Percentiles rank a stretch among this genome's conserved stretches.
These are phyloP conservation scores for Halcyon malimbica DNA, from an alignment of 2,113 vertebrate species.

Conservation along the genomic window DNA sequence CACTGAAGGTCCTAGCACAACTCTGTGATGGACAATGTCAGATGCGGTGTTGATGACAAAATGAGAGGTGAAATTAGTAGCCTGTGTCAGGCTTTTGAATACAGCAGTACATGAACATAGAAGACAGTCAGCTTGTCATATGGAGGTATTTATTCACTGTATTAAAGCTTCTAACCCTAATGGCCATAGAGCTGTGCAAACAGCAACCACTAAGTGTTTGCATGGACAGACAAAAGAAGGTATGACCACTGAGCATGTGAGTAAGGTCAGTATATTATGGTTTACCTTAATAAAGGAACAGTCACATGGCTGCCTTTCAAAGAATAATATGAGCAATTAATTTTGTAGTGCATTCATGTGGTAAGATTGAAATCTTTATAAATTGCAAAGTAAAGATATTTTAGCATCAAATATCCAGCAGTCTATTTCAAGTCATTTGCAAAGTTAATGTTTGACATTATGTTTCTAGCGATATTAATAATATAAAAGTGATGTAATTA, in stretches of 20 bases:
- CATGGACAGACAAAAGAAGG: neutral
- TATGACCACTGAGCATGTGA: neutral
- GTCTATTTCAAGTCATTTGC: neutral
- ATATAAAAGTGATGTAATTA: neutral
- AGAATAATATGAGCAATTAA: conserved; percentile 6
- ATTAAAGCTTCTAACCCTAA: neutral
- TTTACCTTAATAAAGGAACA: conserved; percentile 1
- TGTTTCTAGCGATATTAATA: neutral
- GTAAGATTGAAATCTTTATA: conserved; percentile 21
- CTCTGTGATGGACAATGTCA: neutral
- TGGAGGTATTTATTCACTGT: neutral
- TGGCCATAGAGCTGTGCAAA: conserved; percentile 11
- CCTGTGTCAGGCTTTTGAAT: neutral
- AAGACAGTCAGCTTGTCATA: neutral
- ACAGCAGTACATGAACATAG: neutral
- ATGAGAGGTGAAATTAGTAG: neutral
- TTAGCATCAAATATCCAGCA: neutral
- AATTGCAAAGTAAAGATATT: conserved; percentile 7
- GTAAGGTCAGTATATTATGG: neutral
- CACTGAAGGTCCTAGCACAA: neutral
- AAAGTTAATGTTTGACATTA: neutral
- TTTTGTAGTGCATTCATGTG: conserved; percentile 8
- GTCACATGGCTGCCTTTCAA: conserved; percentile 14
- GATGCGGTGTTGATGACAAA: neutral
- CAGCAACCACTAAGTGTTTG: conserved; percentile 11